These are phyloP conservation scores for Agrotis exclamationis DNA, from an alignment of 2,888 invertebrate species.

Conservation along the genomic window DNA sequence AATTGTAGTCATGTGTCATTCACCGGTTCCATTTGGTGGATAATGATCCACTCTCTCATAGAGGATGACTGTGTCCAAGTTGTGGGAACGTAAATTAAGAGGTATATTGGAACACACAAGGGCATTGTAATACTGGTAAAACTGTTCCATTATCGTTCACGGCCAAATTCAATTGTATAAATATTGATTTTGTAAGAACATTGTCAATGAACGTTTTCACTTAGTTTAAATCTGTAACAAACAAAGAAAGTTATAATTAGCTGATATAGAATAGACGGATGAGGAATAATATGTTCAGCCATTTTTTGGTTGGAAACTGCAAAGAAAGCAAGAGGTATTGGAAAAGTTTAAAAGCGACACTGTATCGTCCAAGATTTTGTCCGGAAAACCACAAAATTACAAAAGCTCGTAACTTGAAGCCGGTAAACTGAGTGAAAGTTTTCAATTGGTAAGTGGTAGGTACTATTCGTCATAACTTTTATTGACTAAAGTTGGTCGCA, in stretches of 20 bases:
- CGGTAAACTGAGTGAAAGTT: constrained; percentile 28
- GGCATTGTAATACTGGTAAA: background rate
- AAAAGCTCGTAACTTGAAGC: constrained; percentile 19
- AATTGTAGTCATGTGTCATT: background rate
- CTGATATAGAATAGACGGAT: background rate
- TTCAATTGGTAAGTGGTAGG: constrained; percentile 2
- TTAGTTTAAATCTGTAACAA: background rate
- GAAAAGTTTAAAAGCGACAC: background rate
- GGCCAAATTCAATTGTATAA: background rate
- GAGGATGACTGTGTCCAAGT: background rate
- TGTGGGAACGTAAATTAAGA: background rate
- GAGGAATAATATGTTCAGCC: background rate
- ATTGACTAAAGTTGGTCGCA: constrained; percentile 35
- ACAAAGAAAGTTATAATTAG: background rate
- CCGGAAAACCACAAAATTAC: constrained; percentile 14
- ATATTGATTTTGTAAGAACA: background rate
- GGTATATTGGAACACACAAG: background rate
- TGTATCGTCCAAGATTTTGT: constrained; percentile 10
- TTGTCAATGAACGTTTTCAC: background rate
- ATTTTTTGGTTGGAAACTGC: background rate
- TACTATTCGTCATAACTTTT: constrained; percentile 31
- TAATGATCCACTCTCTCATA: background rate
- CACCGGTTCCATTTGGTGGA: background rate
- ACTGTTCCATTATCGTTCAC: background rate
- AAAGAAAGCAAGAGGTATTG: background rate